Evolutionary conservation across 2,797 vertebrate species (phyloP), one percentile per base, ranked within the genome.

Genomic region (Masticophis lateralis): DNA sequence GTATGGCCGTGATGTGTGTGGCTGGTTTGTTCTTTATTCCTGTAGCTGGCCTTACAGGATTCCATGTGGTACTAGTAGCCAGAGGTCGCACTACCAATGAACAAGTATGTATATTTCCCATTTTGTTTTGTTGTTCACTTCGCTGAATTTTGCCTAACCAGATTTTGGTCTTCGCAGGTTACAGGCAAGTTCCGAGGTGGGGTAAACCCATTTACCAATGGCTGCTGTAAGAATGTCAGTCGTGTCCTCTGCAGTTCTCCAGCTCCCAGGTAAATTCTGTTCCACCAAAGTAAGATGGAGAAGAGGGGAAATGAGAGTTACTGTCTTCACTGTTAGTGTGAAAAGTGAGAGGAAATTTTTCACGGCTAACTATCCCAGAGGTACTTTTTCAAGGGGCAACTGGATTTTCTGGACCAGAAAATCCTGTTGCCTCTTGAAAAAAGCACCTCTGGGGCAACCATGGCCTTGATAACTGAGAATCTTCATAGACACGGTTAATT

Each of bases 171-270:
- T 28, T 3, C 79, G 0, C 94, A 99, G 99, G 99, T 99, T 95
- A 99, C 99, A 0, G 99, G 99, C 95, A 99, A 99, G 97, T 99
- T 99, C 97, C 98, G 99, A 0, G 99, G 99, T 14, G 99, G 99
- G 0, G 99, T 99, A 93, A 99, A 99, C 95, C 99, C 99, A 86
- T 99, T 99, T 97, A 99, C 99, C 94, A 98, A 99, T 0, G 99
- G 99, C 96, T 99, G 99, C 96, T 97, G 97, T 96, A 99, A 97
- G 96, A 99, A 99, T 1, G 98, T 99, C 96, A 98, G 98, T 94
- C 98, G 99, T 53, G 99, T 99, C 6, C 99, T 99, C 32, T 99
- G 99, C 96, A 99, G 99, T 95, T 99, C 99, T 56, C 98, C 98
- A 2, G 99, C 99, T 3, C 99, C 99, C 94, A 99, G 99, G 99